These are phyloP conservation scores for Ceyx margarethae DNA, from an alignment of 2,113 vertebrate genomes.

Conservation along the genomic window DNA sequence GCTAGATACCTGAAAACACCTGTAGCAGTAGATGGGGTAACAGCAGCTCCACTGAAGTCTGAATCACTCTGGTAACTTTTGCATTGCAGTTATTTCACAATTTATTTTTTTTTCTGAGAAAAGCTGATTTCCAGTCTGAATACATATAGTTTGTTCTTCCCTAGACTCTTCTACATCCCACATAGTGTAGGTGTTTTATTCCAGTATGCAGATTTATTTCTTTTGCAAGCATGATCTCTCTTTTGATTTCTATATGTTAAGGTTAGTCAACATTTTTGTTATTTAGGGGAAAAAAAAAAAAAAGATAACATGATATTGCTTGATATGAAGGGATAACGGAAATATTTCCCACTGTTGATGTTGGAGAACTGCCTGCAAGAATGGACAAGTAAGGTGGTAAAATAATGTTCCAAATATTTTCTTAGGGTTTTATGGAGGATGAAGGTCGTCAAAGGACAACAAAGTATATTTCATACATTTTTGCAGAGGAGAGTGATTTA, in stretches of 20 bases:
- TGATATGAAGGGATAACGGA: not conserved
- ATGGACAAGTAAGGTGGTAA: not conserved
- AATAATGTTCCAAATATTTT: not conserved
- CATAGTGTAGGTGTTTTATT: not conserved
- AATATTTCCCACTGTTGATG: not conserved
- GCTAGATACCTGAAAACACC: not conserved
- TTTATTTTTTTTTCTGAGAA: not conserved
- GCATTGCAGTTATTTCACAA: not conserved
- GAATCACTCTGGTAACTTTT: not conserved
- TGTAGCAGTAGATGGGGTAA: not conserved
- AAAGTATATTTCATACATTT: constrained; percentile 89
- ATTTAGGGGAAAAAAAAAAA: not conserved
- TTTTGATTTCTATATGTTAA: not conserved
- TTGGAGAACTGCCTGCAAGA: not conserved
- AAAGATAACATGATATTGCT: not conserved
- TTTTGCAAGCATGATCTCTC: not conserved
- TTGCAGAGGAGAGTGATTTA: constrained; percentile 84
- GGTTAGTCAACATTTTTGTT: not conserved
- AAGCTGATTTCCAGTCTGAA: not conserved
- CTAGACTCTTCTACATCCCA: not conserved
- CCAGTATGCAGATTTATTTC: not conserved
- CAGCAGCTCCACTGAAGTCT: not conserved
- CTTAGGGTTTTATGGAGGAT: constrained; percentile 95
- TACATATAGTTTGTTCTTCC: not conserved
- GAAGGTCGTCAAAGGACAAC: constrained; percentile 93